Base-by-base conservation (phyloP, 2,888 invertebrate species). In the Nomada fabriciana region DNA sequence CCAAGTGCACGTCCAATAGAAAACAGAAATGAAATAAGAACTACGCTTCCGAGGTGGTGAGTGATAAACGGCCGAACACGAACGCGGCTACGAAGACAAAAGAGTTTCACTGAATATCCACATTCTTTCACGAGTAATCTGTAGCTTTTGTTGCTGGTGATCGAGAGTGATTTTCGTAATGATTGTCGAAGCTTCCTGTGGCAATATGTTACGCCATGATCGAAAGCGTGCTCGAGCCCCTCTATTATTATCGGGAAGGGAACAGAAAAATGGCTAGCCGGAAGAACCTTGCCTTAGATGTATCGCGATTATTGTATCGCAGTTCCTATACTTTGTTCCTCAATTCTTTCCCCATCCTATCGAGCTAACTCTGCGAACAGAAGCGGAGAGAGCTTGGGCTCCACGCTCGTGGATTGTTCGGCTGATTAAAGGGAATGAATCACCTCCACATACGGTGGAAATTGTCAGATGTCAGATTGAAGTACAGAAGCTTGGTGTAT, bases 401-500 rank as follows among this genome's bases (percentile, higher is more conserved):
- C 47, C 47, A 10, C 13, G 47, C 10, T 47, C 47, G 11, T 47
- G 47, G 47, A 47, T 47, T 47, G 10, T 10, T 47, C 15, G 47
- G 47, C 47, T 15, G 47, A 15, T 47, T 11, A 47, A 15, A 47
- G 47, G 47, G 47, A 75, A 70, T 75, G 52, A 50, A 75, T 52
- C 25, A n/a, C 42, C n/a, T 10, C 10, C 5, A 15, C 36, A 23
- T 42, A 55, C 2, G 23, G 23, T 9, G 15, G 36, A n/a, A n/a
- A 23, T 36, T 5, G 36, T 36, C 36, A 5, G 36, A 47, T 2
- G 15, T 47, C 47, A 1, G 11, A 47, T 36, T 1, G 36, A 36
- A 36, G 7, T 36, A 36, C 36, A 36, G 36, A 7, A 36, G 36
- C 36, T 36, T 7, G 36, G 36, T 5, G 36, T 36, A 7, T 36